Evolutionary conservation across 2,797 vertebrate genomes (phyloP).

Genomic region (Onychomys arenicola): DNA sequence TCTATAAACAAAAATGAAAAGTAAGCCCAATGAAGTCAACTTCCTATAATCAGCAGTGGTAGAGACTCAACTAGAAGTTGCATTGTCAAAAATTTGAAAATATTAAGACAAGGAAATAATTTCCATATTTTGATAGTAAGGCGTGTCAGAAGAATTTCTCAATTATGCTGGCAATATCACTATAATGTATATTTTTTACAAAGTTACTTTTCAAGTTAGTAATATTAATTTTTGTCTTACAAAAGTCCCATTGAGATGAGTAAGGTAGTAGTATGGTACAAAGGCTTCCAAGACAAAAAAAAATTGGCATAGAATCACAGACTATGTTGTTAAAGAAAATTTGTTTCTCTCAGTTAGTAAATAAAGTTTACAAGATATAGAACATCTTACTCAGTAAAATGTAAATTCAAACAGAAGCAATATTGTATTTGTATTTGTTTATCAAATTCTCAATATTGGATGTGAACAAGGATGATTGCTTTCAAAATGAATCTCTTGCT

Average conservation of each 20-base stretch:
- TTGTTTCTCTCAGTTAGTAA: too few species aligned
- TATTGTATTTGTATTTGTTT: too few species aligned
- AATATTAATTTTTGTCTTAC: conserved; percentile 78
- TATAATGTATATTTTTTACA: conserved; percentile 66
- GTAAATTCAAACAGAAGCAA: too few species aligned
- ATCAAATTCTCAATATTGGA: too few species aligned
- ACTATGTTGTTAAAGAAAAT: too few species aligned
- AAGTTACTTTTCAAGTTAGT: conserved; percentile 79
- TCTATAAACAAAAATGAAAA: conserved; percentile 75
- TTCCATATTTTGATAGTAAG: conserved; percentile 75
- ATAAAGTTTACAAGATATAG: too few species aligned
- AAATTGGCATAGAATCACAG: neutral
- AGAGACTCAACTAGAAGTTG: conserved; percentile 76
- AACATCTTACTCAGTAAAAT: too few species aligned
- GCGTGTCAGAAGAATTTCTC: conserved; percentile 81
- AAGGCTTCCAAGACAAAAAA: neutral
- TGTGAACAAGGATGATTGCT: too few species aligned
- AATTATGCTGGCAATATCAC: conserved; percentile 71
- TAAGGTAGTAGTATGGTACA: conserved; percentile 86
- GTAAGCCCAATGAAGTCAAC: conserved; percentile 71
- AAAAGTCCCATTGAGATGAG: conserved; percentile 87
- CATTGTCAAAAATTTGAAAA: conserved; percentile 80
- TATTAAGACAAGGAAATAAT: conserved; percentile 79
- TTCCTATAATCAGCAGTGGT: conserved; percentile 63
- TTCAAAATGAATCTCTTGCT: too few species aligned